These are phyloP conservation scores for Perdita meconis DNA, from an alignment of 2,888 invertebrate genomes.

Conservation along the genomic window DNA sequence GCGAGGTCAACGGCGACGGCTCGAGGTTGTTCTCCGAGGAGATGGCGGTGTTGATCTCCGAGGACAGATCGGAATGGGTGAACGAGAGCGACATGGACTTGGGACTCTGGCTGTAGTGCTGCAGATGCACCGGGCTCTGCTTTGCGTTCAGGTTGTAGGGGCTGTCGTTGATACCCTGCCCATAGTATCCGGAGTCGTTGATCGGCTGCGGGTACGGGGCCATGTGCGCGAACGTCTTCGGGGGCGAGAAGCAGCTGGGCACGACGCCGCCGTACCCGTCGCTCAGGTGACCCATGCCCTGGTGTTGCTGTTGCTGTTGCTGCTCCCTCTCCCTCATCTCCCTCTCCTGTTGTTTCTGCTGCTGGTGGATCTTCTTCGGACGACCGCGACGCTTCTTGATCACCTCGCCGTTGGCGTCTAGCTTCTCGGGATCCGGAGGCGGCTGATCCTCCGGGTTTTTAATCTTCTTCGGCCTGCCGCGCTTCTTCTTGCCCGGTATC, in stretches of 20 bases:
- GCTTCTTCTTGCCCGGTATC: constrained; percentile 92
- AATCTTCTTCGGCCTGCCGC: constrained; percentile 95
- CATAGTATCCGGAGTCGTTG: constrained; percentile 79
- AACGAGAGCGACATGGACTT: constrained; percentile 85
- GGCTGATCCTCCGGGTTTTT: constrained; percentile 89
- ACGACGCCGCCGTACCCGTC: constrained; percentile 77
- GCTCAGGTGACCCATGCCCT: constrained; percentile 74
- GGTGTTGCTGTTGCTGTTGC: constrained; percentile 75
- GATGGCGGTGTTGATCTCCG: constrained; percentile 92
- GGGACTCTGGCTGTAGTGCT: constrained; percentile 84
- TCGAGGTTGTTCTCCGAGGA: constrained; percentile 89
- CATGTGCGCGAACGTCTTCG: constrained; percentile 82
- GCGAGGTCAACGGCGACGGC: constrained; percentile 88
- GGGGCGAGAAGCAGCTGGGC: constrained; percentile 81
- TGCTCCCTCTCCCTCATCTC: constrained; percentile 79
- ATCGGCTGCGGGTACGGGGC: constrained; percentile 81
- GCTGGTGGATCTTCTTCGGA: constrained; percentile 92
- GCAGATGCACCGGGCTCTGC: constrained; percentile 83
- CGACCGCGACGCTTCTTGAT: constrained; percentile 95
- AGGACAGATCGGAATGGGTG: constrained; percentile 90
- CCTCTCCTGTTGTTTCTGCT: constrained; percentile 80
- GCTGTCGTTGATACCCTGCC: constrained; percentile 79
- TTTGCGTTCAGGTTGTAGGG: constrained; percentile 81
- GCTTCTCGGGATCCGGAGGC: constrained; percentile 83
- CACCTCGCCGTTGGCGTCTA: constrained; percentile 86